A percentile compares a stretch with the other conserved stretches of the same genome.
These are phyloP conservation scores for Galendromus occidentalis DNA, from an alignment of 1,140 invertebrate species.

Conservation along the genomic window DNA sequence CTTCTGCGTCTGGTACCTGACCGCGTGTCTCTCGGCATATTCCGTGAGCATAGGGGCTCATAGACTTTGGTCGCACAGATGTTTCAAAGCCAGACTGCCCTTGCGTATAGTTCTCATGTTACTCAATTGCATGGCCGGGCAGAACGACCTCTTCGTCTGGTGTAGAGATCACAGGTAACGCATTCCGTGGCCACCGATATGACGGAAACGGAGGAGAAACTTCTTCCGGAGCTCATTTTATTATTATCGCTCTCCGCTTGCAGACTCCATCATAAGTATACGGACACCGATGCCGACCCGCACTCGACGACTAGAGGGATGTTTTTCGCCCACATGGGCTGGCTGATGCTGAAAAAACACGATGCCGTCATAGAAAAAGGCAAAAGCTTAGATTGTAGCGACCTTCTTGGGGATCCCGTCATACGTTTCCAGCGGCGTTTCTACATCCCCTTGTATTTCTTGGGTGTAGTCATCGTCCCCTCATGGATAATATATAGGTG, in stretches of 20 bases:
- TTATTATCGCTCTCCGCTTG: not conserved
- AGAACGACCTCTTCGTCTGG: conserved; percentile 86
- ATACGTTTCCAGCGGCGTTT: conserved; percentile 53
- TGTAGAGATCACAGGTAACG: conserved; percentile 53
- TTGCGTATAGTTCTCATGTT: conserved; percentile 29
- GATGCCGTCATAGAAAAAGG: conserved; percentile 70
- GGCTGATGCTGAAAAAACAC: conserved; percentile 44
- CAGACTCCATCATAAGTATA: conserved; percentile 87
- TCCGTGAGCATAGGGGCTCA: conserved; percentile 26
- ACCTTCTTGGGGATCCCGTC: conserved; percentile 64
- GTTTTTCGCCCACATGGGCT: conserved; percentile 20
- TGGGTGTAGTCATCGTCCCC: conserved; percentile 32
- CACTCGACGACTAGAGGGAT: conserved; percentile 74
- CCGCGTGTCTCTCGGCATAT: no score
- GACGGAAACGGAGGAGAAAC: no score
- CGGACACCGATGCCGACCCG: conserved; percentile 85
- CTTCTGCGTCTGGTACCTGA: no score
- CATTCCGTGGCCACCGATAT: no score
- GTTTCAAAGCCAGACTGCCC: conserved; percentile 34
- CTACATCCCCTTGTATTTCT: conserved; percentile 28
- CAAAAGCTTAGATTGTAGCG: conserved; percentile 58
- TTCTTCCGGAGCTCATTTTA: no score
- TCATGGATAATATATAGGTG: conserved; percentile 30
- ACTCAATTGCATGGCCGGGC: conserved; percentile 27
- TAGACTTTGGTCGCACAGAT: conserved; percentile 33